phyloP scores from a whole-genome alignment of 2,113 vertebrate species.

The Edolisoma coerulescens region DNA sequence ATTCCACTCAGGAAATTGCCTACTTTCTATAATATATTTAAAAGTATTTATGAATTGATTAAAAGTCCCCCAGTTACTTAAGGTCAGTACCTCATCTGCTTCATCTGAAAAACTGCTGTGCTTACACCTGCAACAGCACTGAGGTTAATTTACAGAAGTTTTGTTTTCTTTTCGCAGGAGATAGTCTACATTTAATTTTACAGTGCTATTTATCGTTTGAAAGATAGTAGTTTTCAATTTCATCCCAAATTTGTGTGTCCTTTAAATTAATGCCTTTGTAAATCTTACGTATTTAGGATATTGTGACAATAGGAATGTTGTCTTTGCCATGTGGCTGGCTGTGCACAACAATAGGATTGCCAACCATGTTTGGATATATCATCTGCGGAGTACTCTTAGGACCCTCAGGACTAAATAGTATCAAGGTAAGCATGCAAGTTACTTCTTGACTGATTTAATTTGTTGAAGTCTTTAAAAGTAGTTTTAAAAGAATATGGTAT shows the following conservation, averaged over 20 bases:
- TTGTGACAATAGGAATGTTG: constrained; percentile 90
- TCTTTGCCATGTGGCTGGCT: constrained; percentile 96
- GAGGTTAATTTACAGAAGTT: not conserved
- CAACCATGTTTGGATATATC: constrained; percentile 97
- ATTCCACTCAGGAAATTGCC: not conserved
- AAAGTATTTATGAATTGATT: not conserved
- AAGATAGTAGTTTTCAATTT: not conserved
- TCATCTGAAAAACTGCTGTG: not conserved
- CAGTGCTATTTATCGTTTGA: not conserved
- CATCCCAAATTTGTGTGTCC: not conserved
- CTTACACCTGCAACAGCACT: not conserved
- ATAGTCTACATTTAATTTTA: not conserved
- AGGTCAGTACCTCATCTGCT: not conserved
- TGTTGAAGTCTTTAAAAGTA: not conserved
- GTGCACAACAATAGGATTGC: constrained; percentile 85
- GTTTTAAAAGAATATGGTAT: not conserved
- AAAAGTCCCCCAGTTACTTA: not conserved
- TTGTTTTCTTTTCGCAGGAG: not conserved
- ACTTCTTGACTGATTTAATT: not conserved
- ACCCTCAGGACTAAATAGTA: constrained; percentile 92
- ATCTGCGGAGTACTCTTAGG: constrained; percentile 93
- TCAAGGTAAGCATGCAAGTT: constrained; percentile 79
- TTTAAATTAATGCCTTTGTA: not conserved
- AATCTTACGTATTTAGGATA: constrained; percentile 76
- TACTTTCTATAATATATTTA: not conserved